Evolutionary conservation across 1,140 invertebrate species (phyloP).

Genomic region (Propsilocerus akamusi): DNA sequence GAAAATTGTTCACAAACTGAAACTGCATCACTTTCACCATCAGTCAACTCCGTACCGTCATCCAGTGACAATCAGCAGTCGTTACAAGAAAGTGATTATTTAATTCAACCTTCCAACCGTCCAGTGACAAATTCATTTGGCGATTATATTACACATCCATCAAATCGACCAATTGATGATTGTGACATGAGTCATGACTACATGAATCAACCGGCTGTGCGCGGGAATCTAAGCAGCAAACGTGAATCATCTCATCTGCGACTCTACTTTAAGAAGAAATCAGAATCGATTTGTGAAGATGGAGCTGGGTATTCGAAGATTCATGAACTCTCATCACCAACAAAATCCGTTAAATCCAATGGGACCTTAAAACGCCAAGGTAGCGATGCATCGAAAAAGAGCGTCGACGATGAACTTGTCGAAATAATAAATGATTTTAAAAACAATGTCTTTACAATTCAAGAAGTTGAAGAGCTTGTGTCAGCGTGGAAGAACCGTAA

Average conservation of each 20-base stretch:
- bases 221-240: constrained; percentile 8
- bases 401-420: constrained; percentile 53
- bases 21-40: constrained; percentile 12
- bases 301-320: constrained; percentile 4
- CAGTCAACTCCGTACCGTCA: constrained; percentile 21
- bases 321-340: constrained; percentile 3
- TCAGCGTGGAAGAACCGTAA: constrained; percentile 69
- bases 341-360: constrained; percentile 10
- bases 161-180: constrained; percentile 2
- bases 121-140: constrained; percentile 20
- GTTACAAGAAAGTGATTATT: constrained; percentile 26
- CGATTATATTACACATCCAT: constrained; percentile 7
- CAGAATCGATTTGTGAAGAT: constrained; percentile 4
- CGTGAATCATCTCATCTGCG: constrained; percentile 8
- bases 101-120: constrained; percentile 36
- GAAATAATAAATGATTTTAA: constrained; percentile 82
- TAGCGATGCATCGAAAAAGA: constrained; percentile 17
- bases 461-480: constrained; percentile 65
- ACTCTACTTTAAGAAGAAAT: constrained; percentile 7
- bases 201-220: constrained; percentile 11
- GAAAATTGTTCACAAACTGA: constrained; percentile 12
- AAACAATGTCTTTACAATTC: constrained; percentile 68
- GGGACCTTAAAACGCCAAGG: constrained; percentile 18
- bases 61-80: constrained; percentile 9
- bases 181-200: constrained; percentile 8